These are phyloP conservation scores for Cyclina sinensis DNA, from an alignment of 1,140 invertebrate genomes.

Conservation along the genomic window DNA sequence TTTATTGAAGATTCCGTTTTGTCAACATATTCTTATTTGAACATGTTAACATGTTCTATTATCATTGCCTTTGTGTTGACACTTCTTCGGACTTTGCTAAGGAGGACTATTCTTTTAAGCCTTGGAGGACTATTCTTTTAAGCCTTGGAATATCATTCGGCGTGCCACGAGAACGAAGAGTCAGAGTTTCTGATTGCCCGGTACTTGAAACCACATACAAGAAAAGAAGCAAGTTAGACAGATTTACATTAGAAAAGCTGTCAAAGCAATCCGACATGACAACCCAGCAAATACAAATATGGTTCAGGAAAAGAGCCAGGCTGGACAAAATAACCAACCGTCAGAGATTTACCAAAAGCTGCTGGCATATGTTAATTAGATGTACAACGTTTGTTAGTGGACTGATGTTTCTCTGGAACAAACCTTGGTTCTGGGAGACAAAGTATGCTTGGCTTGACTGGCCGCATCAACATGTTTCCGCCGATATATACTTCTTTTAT, in stretches of 20 bases:
- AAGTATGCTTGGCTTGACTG: background rate
- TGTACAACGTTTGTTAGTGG: background rate
- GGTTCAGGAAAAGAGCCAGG: constrained; percentile 14
- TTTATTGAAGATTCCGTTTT: background rate
- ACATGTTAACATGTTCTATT: background rate
- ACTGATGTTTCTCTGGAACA: background rate
- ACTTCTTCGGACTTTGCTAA: background rate
- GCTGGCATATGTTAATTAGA: background rate
- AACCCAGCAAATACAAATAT: constrained; percentile 21
- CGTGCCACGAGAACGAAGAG: background rate
- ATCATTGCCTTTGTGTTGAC: background rate
- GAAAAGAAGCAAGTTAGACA: background rate
- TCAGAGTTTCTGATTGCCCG: background rate
- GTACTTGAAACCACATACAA: background rate
- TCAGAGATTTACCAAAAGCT: constrained; percentile 37
- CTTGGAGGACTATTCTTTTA: background rate
- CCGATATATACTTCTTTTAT: constrained; percentile 95
- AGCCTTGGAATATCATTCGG: background rate
- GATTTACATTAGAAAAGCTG: background rate
- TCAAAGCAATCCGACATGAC: constrained; percentile 47
- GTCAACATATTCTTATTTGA: no score
- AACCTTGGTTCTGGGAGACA: background rate
- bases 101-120: background rate
- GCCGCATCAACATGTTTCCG: constrained; percentile 71
- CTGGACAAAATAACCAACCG: background rate